These are phyloP conservation scores for Ectropis grisescens DNA, from an alignment of 1,140 invertebrate genomes.

Conservation along the genomic window DNA sequence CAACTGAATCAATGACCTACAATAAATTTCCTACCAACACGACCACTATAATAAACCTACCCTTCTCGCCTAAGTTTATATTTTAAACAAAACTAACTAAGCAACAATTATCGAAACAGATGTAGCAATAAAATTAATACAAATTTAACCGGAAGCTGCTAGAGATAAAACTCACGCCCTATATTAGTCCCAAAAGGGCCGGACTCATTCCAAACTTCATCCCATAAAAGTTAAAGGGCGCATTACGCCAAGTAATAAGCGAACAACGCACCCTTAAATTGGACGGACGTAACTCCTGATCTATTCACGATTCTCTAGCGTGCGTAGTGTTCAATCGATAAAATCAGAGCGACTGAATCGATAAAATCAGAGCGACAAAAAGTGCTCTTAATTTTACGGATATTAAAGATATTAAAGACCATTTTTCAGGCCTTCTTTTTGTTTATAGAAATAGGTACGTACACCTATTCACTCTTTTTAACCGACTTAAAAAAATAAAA, in stretches of 20 bases:
- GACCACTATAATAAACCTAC: no score
- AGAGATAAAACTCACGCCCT: conserved; percentile 45
- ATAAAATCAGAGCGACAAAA: no score
- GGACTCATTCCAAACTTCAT: conserved; percentile 37
- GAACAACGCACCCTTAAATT: conserved; percentile 44
- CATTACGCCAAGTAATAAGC: conserved; percentile 58
- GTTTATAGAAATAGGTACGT: no score
- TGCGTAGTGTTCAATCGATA: conserved; percentile 7
- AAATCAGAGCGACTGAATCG: no score
- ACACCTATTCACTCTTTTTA: not conserved
- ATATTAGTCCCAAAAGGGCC: conserved; percentile 36
- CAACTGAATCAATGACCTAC: no score
- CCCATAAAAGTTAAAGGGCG: conserved; percentile 59
- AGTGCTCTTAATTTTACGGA: no score
- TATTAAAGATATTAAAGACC: no score
- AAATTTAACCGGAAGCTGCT: conserved; percentile 27
- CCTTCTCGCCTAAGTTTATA: no score
- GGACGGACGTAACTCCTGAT: conserved; percentile 21
- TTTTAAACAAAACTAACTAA: no score
- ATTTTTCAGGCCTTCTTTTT: no score
- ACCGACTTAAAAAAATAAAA: no score
- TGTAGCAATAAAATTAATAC: conserved; percentile 23
- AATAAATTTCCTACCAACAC: no score
- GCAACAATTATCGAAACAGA: conserved; percentile 3
- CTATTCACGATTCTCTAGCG: conserved; percentile 24